A percentile compares a stretch with the other conserved stretches of the same genome.
Evolutionary conservation across 2,113 vertebrate genomes (phyloP).

Genomic region (Lutjanus erythropterus): DNA sequence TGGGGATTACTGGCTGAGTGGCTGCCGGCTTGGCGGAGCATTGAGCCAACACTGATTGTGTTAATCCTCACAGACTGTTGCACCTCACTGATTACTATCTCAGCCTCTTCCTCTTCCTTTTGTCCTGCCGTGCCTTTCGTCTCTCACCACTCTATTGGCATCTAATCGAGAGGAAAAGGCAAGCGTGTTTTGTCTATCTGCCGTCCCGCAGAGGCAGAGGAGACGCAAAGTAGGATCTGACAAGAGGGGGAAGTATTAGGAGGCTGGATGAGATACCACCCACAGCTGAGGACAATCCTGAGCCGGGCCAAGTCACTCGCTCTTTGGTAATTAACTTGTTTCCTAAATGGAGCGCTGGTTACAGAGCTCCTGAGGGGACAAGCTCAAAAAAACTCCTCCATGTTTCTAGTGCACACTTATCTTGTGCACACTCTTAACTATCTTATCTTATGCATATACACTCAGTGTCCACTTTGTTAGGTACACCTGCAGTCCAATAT

Average conservation of each 20-base stretch:
- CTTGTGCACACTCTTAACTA: not conserved
- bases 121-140: conserved; percentile 61
- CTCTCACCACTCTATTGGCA: conserved; percentile 74
- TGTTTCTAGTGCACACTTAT: not conserved
- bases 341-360: not conserved
- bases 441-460: conserved; percentile 1
- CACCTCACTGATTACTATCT: conserved; percentile 80
- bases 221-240: conserved; percentile 42
- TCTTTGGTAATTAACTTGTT: conserved; percentile 51
- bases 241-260: conserved; percentile 55
- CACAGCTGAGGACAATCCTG: conserved; percentile 44
- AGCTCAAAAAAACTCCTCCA: not conserved
- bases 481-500: not conserved
- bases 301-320: conserved; percentile 20
- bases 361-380: not conserved
- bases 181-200: conserved; percentile 75
- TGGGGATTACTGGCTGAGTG: conserved; percentile 18
- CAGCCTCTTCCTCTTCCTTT: conserved; percentile 76
- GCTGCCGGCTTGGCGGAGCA: conserved; percentile 12
- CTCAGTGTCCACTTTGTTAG: not conserved
- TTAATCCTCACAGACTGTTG: conserved; percentile 70
- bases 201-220: conserved; percentile 63
- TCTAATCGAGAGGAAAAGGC: conserved; percentile 79
- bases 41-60: conserved; percentile 48
- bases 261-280: conserved; percentile 55